These are phyloP conservation scores for Heterochromis multidens DNA, from an alignment of 2,113 vertebrate genomes.

Conservation along the genomic window DNA sequence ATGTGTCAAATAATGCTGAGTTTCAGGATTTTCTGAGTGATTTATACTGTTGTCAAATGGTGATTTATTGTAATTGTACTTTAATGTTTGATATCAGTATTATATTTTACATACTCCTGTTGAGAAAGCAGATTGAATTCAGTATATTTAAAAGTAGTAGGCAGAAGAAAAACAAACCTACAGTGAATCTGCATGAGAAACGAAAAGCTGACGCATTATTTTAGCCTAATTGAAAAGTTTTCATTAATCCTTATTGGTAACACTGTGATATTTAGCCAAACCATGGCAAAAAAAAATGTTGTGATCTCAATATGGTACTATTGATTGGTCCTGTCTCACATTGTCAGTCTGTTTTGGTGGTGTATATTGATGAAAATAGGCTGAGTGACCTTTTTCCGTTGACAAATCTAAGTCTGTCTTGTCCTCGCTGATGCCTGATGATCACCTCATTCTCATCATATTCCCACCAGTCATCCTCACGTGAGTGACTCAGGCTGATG, in stretches of 20 bases:
- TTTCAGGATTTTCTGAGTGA: slow-evolving; percentile 36
- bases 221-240: slow-evolving; percentile 52
- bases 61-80: slow-evolving; percentile 61
- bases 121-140: slow-evolving; percentile 15
- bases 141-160: slow-evolving; percentile 44
- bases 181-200: slow-evolving; percentile 55
- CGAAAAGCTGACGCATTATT: slow-evolving; percentile 28
- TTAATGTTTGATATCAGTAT: slow-evolving; percentile 64
- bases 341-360: slow-evolving; percentile 51
- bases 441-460: slow-evolving; percentile 43
- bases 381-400: slow-evolving; percentile 37
- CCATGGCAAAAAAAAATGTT: slow-evolving; percentile 47
- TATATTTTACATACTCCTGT: slow-evolving; percentile 46
- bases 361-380: slow-evolving; percentile 56
- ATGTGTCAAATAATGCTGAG: slow-evolving; percentile 46
- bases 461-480: slow-evolving; percentile 40
- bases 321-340: slow-evolving; percentile 56
- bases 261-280: slow-evolving; percentile 69
- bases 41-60: slow-evolving; percentile 60
- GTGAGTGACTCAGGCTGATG: slow-evolving; percentile 23
- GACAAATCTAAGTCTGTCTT: slow-evolving; percentile 17
- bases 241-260: slow-evolving; percentile 62
- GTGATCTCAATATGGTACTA: slow-evolving; percentile 64
- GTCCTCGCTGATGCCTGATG: slow-evolving; percentile 29
- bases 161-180: slow-evolving; percentile 7